phyloP scores from a whole-genome alignment of 2,888 invertebrate species.

The Apodemia mormo region DNA sequence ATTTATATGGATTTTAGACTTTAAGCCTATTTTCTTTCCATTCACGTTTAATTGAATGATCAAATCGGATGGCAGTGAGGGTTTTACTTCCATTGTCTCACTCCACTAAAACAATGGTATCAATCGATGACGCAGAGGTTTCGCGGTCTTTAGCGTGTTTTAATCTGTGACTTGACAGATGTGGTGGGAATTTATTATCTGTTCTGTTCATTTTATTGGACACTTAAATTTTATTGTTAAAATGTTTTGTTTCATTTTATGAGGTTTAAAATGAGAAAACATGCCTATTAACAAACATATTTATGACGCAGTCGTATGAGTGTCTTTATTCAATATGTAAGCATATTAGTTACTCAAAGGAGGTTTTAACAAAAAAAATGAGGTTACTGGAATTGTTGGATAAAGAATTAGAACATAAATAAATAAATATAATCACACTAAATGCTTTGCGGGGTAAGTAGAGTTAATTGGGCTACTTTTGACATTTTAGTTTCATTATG shows the following conservation, averaged over 20 bases:
- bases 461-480: no score
- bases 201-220: neutral
- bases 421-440: no score
- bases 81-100: slow-evolving; percentile 48
- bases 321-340: no score
- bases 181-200: slow-evolving; percentile 2
- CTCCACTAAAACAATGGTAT: slow-evolving; percentile 62
- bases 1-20: slow-evolving; percentile 68
- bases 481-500: no score
- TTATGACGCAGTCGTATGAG: no score
- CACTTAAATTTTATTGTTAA: neutral
- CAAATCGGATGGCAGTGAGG: slow-evolving; percentile 60
- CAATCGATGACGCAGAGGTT: slow-evolving; percentile 55
- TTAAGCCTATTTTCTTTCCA: slow-evolving; percentile 74
- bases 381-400: no score
- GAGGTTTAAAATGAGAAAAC: neutral
- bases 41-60: slow-evolving; percentile 74
- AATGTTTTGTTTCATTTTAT: neutral
- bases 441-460: no score
- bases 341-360: no score
- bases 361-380: no score
- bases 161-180: slow-evolving; percentile 36
- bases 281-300: neutral
- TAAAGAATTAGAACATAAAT: no score
- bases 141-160: slow-evolving; percentile 38